Base-by-base conservation (phyloP, 2,113 vertebrate species). In the Aldabrachelys gigantea region DNA sequence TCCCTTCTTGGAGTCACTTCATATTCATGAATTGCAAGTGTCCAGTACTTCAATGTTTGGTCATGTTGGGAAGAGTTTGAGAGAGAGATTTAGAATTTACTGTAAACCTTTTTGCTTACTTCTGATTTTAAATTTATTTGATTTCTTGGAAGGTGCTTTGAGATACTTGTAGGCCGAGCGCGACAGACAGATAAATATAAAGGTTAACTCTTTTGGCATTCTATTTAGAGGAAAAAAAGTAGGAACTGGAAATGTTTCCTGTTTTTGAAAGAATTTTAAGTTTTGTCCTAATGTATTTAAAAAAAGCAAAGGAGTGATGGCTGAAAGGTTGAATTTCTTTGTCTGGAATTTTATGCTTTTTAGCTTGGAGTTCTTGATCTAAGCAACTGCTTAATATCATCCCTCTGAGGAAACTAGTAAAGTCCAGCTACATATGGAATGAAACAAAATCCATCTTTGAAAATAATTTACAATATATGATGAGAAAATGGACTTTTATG, bases 401-500 rank as follows among this genome's bases (percentile, higher is more conserved):
- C 89, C 91, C 85, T 95, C 87, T 3, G 96, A 97, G 92, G 88
- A 89, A 95, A 94, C 90, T 86, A 94, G 90, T 81, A 89, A 94
- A 97, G 92, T 97, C 89, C 93, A 94, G 57, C 92, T 98, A 96
- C 96, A 97, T 97, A 96, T 96, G 95, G 95, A 72, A 88, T 87
- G 78, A 96, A 97, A 95, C 94, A 95, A 95, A 95, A 89, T 87
- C 92, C 95, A 97, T 90, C 92, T 98, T 98, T 97, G 85, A 94
- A 97, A 95, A 91, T 94, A 95, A 94, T 97, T 97, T 98, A 96
- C 89, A 95, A 91, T 90, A 41, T 89, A 89, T 93, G 94, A 96
- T 92, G 93, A 96, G 94, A 96, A 98, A 97, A 95, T 96, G 95
- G 97, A 96, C 95, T 97, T 98, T 93, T 86, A 93, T 92, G 97